Evolutionary conservation across 1,140 invertebrate species (phyloP).

Genomic region (Philaenus spumarius): DNA sequence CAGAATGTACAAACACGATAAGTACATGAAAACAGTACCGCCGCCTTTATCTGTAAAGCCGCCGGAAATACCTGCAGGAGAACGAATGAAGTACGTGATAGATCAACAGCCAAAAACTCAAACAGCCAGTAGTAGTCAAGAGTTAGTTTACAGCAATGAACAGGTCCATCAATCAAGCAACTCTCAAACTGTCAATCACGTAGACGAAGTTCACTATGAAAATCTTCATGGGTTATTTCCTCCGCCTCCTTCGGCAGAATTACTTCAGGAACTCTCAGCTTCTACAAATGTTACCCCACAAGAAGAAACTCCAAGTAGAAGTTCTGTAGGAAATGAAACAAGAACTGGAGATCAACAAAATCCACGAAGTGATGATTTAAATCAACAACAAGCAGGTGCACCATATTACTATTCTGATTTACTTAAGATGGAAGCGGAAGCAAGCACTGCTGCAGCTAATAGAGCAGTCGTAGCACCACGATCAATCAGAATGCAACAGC

Average conservation of each 20-base stretch:
- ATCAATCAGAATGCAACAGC: slow-evolving; percentile 31
- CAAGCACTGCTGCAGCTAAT: neutral
- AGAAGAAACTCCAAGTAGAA: neutral
- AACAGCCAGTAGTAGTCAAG: too few relatives aligned
- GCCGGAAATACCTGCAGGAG: neutral
- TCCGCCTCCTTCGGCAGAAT: slow-evolving; percentile 19
- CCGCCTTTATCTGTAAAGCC: neutral
- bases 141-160: too few relatives aligned
- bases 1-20: slow-evolving; percentile 1
- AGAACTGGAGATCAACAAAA: too few relatives aligned
- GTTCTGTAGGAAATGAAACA: neutral
- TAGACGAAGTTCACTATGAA: slow-evolving; percentile 36
- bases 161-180: too few relatives aligned
- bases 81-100: slow-evolving; percentile 11
- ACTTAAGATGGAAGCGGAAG: slow-evolving; percentile 32
- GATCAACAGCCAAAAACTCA: neutral
- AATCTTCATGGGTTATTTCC: slow-evolving; percentile 29
- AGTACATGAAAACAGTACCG: neutral
- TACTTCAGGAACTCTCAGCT: slow-evolving; percentile 10
- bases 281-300: slow-evolving; percentile 4
- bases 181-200: slow-evolving; percentile 22
- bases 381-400: slow-evolving; percentile 44
- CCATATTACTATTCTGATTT: slow-evolving; percentile 85
- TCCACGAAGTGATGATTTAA: slow-evolving; percentile 15
- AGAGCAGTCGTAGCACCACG: neutral